Percentiles rank a stretch among this genome's conserved stretches.
Conservation (phyloP, 2,113 vertebrate species). For the Peromyscus polionotus region DNA sequence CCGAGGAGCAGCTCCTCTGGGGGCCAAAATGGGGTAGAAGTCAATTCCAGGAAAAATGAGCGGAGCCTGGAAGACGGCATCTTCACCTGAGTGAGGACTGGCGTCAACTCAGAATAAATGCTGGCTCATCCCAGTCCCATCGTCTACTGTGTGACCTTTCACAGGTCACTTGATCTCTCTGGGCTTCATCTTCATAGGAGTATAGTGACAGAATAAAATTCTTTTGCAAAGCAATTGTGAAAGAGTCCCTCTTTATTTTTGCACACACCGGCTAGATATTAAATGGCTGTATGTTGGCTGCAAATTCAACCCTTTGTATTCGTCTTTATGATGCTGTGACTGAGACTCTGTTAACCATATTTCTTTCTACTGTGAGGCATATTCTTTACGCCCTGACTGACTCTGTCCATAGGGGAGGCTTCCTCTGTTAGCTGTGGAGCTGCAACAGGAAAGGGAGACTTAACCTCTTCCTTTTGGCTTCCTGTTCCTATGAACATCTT, state of each 20-base stretch:
- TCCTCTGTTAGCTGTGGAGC: background rate
- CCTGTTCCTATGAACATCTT: background rate
- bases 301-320: background rate
- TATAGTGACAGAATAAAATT: constrained; percentile 17
- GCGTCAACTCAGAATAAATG: background rate
- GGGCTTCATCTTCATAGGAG: background rate
- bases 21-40: background rate
- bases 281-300: background rate
- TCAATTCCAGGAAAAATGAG: background rate
- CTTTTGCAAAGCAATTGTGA: background rate
- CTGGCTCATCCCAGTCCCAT: background rate
- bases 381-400: background rate
- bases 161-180: background rate
- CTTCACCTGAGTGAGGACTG: background rate
- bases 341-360: too few species aligned
- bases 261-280: background rate
- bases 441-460: background rate
- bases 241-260: background rate
- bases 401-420: background rate
- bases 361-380: background rate
- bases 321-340: background rate
- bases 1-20: background rate
- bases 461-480: background rate
- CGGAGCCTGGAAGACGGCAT: background rate
- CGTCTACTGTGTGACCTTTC: background rate